Evolutionary conservation across 2,113 vertebrate species (phyloP).

Genomic region (Pagrus major): DNA sequence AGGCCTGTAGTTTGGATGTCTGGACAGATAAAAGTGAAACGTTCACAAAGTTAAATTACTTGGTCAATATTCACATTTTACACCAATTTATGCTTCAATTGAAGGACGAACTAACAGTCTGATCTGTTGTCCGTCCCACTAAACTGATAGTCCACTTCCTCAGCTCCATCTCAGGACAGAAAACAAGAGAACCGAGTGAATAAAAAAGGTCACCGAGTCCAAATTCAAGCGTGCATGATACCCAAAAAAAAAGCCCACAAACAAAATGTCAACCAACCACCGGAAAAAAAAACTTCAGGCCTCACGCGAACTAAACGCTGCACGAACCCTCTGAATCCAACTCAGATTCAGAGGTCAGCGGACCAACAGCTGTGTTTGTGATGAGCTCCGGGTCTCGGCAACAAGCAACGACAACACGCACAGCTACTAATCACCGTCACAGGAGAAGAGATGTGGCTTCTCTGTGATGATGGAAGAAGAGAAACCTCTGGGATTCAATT

Average conservation of each 20-base stretch:
- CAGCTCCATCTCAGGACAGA: constrained; percentile 12
- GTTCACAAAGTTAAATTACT: background rate
- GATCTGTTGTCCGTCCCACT: background rate
- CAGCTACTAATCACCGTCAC: constrained; percentile 37
- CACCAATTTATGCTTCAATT: background rate
- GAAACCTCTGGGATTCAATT: constrained; percentile 25
- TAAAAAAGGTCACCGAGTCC: constrained; percentile 18
- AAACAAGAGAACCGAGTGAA: background rate
- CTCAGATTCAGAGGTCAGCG: constrained; percentile 21
- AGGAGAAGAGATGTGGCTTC: constrained; percentile 11
- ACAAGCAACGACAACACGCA: constrained; percentile 8
- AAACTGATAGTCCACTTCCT: background rate
- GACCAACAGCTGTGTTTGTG: constrained; percentile 51
- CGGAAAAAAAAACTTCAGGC: background rate
- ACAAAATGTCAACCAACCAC: constrained; percentile 17
- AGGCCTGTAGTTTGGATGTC: background rate
- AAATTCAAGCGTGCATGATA: constrained; percentile 4
- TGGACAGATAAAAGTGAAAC: background rate
- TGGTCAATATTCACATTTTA: background rate
- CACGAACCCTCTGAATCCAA: constrained; percentile 36
- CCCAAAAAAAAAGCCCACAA: constrained; percentile 10
- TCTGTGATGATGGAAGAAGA: constrained; percentile 19
- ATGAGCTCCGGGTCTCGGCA: constrained; percentile 7
- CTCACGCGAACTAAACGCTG: constrained; percentile 8
- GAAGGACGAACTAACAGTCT: background rate